Evolutionary conservation across 2,888 invertebrate genomes (phyloP).

Genomic region (Euzophera pinguis): DNA sequence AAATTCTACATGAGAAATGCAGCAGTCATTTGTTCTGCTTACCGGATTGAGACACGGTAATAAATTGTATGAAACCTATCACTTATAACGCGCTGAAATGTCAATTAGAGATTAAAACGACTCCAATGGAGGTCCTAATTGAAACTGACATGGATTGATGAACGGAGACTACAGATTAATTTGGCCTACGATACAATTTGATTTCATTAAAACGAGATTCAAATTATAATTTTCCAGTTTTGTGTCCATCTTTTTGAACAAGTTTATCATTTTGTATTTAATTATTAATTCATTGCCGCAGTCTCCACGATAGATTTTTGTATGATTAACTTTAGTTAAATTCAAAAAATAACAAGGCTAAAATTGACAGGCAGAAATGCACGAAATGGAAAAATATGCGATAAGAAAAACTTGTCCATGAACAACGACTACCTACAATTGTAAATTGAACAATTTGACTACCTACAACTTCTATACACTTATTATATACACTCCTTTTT

Average conservation of each 20-base stretch:
- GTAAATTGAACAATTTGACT: too few species aligned
- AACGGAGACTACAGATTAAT: constrained; percentile 48
- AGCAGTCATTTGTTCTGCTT: constrained; percentile 24
- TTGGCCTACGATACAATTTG: constrained; percentile 42
- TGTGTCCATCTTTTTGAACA: neutral
- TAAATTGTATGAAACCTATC: constrained; percentile 45
- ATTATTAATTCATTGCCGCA: too few species aligned
- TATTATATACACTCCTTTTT: too few species aligned
- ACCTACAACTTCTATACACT: too few species aligned
- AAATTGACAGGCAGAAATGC: too few species aligned
- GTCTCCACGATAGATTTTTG: too few species aligned
- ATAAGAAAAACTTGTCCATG: too few species aligned
- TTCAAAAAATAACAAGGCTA: too few species aligned
- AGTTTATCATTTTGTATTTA: constrained; percentile 15
- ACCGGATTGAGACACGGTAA: constrained; percentile 31
- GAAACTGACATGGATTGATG: constrained; percentile 49
- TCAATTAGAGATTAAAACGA: constrained; percentile 61
- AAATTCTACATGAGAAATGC: constrained; percentile 15
- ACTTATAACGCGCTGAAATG: constrained; percentile 49
- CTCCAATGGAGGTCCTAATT: constrained; percentile 42
- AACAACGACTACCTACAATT: too few species aligned
- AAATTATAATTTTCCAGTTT: constrained; percentile 16
- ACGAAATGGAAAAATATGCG: too few species aligned
- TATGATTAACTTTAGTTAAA: too few species aligned
- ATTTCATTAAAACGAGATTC: constrained; percentile 46